These are phyloP conservation scores for Caenorhabditis sinica DNA, from an alignment of 2,888 invertebrate species.

Conservation along the genomic window DNA sequence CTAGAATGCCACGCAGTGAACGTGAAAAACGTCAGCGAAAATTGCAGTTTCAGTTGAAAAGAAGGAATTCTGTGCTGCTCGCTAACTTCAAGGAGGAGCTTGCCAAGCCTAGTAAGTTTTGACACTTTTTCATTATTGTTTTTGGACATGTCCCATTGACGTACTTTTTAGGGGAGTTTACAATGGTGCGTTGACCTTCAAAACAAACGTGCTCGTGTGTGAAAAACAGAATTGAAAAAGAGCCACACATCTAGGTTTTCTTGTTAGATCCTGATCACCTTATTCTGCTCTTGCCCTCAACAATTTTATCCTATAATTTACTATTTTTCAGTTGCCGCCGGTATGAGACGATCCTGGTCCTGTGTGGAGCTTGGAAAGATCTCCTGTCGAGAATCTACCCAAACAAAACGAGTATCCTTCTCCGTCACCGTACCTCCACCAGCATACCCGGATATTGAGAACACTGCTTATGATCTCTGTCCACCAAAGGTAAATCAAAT, in stretches of 20 bases:
- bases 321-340: conserved; percentile 7
- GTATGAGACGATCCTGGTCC: conserved; percentile 53
- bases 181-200: conserved; percentile 6
- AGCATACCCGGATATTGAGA: conserved; percentile 44
- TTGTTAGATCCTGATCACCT: no score
- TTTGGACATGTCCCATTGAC: conserved; percentile 17
- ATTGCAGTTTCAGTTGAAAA: conserved; percentile 56
- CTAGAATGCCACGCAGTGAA: conserved; percentile 56
- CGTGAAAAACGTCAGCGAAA: conserved; percentile 54
- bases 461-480: conserved; percentile 41
- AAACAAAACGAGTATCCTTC: conserved; percentile 59
- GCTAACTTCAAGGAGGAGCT: conserved; percentile 58
- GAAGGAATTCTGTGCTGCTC: conserved; percentile 57
- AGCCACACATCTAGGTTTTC: conserved; percentile 33
- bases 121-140: background rate
- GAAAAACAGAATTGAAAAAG: conserved; percentile 1
- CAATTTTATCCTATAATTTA: background rate
- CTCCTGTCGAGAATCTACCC: conserved; percentile 37
- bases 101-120: conserved; percentile 27
- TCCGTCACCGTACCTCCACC: conserved; percentile 56
- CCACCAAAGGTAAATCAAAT: conserved; percentile 47
- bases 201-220: conserved; percentile 53
- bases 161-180: conserved; percentile 30
- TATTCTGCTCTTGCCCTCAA: no score
- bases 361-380: conserved; percentile 51